Evolutionary conservation across 2,888 invertebrate genomes (phyloP).

Genomic region (Drosophila recens): DNA sequence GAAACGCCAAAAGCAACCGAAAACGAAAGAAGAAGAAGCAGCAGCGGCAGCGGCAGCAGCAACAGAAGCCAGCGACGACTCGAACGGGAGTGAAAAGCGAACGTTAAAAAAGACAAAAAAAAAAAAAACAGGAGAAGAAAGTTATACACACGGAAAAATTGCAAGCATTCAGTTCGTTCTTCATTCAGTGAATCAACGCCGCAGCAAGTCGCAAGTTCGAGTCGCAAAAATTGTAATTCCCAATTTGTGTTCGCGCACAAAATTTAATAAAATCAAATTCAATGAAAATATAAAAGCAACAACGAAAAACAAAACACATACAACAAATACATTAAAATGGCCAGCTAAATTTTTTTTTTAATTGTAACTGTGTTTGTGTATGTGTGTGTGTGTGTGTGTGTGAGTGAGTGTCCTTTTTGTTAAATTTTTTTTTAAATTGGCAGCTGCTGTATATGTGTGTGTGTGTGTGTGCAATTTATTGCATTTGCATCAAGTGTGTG

Average conservation of each 20-base stretch:
- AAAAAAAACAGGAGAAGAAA: slow-evolving; percentile 50
- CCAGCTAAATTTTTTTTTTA: slow-evolving; percentile 19
- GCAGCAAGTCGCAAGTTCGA: slow-evolving; percentile 48
- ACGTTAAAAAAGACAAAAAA: slow-evolving; percentile 26
- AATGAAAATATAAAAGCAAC: slow-evolving; percentile 1
- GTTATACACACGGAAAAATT: slow-evolving; percentile 83
- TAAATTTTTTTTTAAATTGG: slow-evolving; percentile 20
- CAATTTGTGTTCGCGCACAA: slow-evolving; percentile 26
- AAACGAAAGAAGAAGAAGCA: slow-evolving; percentile 26
- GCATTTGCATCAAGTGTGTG: slow-evolving; percentile 46
- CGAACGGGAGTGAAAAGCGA: slow-evolving; percentile 58
- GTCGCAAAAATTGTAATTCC: slow-evolving; percentile 5
- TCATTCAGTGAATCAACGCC: slow-evolving; percentile 69
- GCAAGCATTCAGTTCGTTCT: slow-evolving; percentile 69
- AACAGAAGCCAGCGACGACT: slow-evolving; percentile 55
- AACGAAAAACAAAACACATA: slow-evolving; percentile 1
- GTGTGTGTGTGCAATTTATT: slow-evolving; percentile 40
- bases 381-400: slow-evolving; percentile 6
- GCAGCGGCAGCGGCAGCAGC: slow-evolving; percentile 39
- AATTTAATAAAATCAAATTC: slow-evolving; percentile 4
- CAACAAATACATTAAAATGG: slow-evolving; percentile 7
- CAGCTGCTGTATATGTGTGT: slow-evolving; percentile 17
- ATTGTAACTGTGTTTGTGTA: slow-evolving; percentile 4
- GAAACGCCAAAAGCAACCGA: slow-evolving; percentile 1
- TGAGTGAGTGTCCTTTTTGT: slow-evolving; percentile 13